Evolutionary conservation across 2,113 vertebrate genomes (phyloP), one percentile per base, ranked within the genome.

Genomic region (Corythornis cristatus): DNA sequence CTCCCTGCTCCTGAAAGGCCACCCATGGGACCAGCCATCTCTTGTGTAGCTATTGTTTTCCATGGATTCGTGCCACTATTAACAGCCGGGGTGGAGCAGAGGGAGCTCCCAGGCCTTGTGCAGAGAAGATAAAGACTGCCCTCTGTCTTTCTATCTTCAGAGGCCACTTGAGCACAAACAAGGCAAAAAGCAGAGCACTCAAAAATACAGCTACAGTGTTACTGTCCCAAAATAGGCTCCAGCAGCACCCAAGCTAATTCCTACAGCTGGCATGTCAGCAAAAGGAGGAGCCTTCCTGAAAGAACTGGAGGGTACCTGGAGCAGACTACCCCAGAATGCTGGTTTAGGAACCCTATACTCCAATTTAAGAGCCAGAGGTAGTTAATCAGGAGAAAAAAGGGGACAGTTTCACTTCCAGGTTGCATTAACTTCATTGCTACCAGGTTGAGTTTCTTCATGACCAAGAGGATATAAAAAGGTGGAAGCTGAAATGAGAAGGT

Each of bases 1-100:
- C 92, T 91, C 93, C 86, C 85, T 83, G 94, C 87, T 96, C 89
- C 91, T 88, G 90, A 93, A 96, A 96, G 95, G 95, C 92, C 90
- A 95, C 95, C 93, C 93, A 93, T 93, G 92, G 96, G 96, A 91
- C 12, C 67, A 79, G 89, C 78, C 90, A 83, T 91, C 93, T 80
- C 93, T 93, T 65, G 48, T 33, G 90, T 11, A 80, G 90, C 90
- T 94, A 96, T 96, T 96, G 96, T 94, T 91, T 90, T 23, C 82
- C 5, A 35, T 91, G 96, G 95, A 94, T 74, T 28, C 7, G 29
- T 89, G 93, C 95, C 95, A 96, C 16, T 4, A 33, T 58, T 67
- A 58, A 25, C 67, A 83, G 88, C 58, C 40, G 0, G 80, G 76
- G 61, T 74, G 85, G 83, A 90, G 87, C 22, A 6, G n/a, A 71